phyloP scores from a whole-genome alignment of 2,888 invertebrate genomes.

The Boloria euphrosyne region DNA sequence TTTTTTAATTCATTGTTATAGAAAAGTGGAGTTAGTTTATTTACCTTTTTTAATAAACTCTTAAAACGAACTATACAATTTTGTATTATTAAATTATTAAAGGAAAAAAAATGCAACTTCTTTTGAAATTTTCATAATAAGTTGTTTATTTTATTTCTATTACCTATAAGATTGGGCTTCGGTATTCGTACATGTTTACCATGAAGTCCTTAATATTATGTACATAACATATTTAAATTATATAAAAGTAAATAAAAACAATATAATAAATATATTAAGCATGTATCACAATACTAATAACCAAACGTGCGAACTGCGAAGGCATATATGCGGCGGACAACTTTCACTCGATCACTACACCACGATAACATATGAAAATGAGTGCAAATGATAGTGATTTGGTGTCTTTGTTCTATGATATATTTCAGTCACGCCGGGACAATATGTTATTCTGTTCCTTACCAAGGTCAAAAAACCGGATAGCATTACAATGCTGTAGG shows the following conservation, averaged over 20 bases:
- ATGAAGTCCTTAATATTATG: neutral
- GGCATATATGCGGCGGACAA: conserved; percentile 47
- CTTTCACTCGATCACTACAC: conserved; percentile 67
- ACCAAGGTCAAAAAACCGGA: conserved; percentile 74
- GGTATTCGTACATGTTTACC: neutral
- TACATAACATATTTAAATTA: conserved; percentile 34
- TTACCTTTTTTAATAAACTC: too few species aligned
- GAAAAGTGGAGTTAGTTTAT: too few species aligned
- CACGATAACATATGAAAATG: conserved; percentile 54
- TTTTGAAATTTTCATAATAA: too few species aligned
- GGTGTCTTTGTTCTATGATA: conserved; percentile 60
- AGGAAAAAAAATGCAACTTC: too few species aligned
- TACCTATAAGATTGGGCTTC: too few species aligned
- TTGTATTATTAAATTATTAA: too few species aligned
- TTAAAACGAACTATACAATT: too few species aligned
- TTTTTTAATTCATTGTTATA: too few species aligned
- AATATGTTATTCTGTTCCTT: conserved; percentile 55
- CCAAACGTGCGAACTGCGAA: conserved; percentile 47
- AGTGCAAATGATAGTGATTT: conserved; percentile 57
- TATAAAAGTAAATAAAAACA: conserved; percentile 42
- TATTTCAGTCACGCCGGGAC: conserved; percentile 59
- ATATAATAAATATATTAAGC: conserved; percentile 27
- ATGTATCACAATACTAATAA: conserved; percentile 47
- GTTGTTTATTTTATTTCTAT: too few species aligned
- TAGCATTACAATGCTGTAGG: conserved; percentile 59